Evolutionary conservation across 2,113 vertebrate species (phyloP).

Genomic region (Pachycephala philippinensis): DNA sequence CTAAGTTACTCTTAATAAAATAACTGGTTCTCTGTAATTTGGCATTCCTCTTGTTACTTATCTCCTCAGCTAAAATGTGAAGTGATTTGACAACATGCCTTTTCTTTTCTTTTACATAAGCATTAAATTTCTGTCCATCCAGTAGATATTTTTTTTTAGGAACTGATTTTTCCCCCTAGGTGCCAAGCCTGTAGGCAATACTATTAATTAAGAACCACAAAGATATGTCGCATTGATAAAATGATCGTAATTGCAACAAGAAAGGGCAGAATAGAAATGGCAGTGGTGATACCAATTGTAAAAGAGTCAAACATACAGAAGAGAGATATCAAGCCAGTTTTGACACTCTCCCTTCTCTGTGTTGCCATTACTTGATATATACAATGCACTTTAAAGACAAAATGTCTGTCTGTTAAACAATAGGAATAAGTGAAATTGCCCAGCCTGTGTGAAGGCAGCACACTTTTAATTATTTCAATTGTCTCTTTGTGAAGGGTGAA

Average conservation of each 20-base stretch:
- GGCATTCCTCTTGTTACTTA: background rate
- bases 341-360: background rate
- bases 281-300: background rate
- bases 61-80: background rate
- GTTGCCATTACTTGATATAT: background rate
- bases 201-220: background rate
- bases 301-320: background rate
- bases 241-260: background rate
- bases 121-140: background rate
- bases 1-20: background rate
- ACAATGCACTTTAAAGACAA: background rate
- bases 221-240: background rate
- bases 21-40: background rate
- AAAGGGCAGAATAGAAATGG: background rate
- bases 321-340: background rate
- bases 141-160: background rate
- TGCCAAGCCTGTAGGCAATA: background rate
- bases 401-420: background rate
- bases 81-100: background rate
- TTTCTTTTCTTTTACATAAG: background rate
- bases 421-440: background rate
- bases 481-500: background rate
- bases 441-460: background rate
- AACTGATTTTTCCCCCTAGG: background rate
- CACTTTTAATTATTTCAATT: background rate